Conservation (phyloP, 2,888 invertebrate species). For the Mythimna loreyi region DNA sequence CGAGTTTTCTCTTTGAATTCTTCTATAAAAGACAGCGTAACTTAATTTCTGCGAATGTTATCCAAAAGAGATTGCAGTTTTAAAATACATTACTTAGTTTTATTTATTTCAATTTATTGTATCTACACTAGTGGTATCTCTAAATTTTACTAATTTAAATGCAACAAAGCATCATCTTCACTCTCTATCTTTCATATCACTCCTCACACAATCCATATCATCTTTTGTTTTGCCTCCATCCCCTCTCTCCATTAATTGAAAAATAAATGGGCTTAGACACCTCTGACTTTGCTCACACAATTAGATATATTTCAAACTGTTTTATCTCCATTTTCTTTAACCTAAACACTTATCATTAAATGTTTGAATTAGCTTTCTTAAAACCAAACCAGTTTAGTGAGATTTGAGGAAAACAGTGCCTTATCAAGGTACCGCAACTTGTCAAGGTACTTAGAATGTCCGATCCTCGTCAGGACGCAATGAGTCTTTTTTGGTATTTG, state of each 20-base stretch:
- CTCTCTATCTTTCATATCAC: no score
- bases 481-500: conserved; percentile 13
- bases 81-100: background rate
- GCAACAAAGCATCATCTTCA: background rate
- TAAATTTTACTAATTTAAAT: no score
- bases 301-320: background rate
- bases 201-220: no score
- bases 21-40: conserved; percentile 7
- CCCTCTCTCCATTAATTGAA: no score
- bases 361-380: background rate
- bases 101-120: background rate
- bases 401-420: conserved; percentile 16
- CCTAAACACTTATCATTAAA: background rate
- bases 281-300: background rate
- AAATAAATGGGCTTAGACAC: background rate
- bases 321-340: background rate
- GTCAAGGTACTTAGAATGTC: conserved; percentile 37
- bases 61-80: conserved; percentile 16
- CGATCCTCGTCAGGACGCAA: conserved; percentile 12
- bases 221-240: no score
- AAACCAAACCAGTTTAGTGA: background rate
- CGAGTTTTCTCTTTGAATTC: conserved; percentile 10
- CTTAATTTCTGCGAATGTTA: conserved; percentile 4
- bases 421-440: conserved; percentile 16
- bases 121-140: no score